Evolutionary conservation across 2,888 invertebrate genomes (phyloP).

Genomic region (Maniola hyperantus): DNA sequence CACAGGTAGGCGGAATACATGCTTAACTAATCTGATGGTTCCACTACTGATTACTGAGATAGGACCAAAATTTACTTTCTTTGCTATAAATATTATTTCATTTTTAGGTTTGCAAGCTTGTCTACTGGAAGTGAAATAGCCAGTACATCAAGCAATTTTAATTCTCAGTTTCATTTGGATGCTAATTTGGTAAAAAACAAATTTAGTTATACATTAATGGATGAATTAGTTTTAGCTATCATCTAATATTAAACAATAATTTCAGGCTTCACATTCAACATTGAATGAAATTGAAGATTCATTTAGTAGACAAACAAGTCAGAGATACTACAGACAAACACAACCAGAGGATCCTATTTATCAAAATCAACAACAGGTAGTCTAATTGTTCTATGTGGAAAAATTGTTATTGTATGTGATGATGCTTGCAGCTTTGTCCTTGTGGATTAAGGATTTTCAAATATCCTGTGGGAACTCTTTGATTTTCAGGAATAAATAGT

Average conservation of each 20-base stretch:
- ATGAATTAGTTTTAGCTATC: neutral
- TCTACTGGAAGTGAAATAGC: conserved; percentile 80
- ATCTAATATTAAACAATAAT: conserved; percentile 20
- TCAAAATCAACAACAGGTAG: conserved; percentile 78
- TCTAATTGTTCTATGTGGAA: neutral
- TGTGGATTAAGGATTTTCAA: no score
- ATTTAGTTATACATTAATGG: neutral
- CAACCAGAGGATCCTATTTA: conserved; percentile 75
- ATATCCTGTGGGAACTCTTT: no score
- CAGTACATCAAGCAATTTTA: conserved; percentile 69
- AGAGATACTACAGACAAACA: conserved; percentile 69
- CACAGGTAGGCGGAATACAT: conserved; percentile 61
- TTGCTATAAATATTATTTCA: neutral
- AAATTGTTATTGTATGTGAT: no score
- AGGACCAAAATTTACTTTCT: no score
- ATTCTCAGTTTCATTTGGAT: conserved; percentile 73
- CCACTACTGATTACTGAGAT: neutral
- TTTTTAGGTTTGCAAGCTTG: conserved; percentile 86
- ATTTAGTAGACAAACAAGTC: conserved; percentile 76
- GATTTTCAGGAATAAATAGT: no score
- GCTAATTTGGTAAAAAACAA: conserved; percentile 61
- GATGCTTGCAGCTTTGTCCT: no score
- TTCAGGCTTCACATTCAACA: conserved; percentile 72
- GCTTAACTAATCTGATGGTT: neutral
- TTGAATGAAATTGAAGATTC: conserved; percentile 77